Conservation (phyloP, 2,888 invertebrate species). For the Gryllus longicercus region DNA sequence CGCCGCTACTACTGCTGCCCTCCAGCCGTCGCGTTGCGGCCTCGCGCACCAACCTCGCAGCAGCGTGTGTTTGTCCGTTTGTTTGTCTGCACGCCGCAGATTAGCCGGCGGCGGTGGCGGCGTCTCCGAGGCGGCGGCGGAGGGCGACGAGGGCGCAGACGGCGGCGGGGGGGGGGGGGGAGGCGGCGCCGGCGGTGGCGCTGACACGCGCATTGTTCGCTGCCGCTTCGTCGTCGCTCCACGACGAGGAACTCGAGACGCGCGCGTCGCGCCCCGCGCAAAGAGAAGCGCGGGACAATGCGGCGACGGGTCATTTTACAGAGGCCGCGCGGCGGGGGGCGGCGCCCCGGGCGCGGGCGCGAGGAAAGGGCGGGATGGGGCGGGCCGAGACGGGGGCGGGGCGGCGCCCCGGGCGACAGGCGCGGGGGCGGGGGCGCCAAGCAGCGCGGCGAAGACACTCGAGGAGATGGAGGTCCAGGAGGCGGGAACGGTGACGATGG, state of each 20-base stretch:
- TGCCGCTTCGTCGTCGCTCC: neutral
- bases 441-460: too few relatives aligned
- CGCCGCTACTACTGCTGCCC: neutral
- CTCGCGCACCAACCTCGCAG: neutral
- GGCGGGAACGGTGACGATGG: too few relatives aligned
- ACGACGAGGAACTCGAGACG: neutral
- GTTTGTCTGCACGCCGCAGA: neutral
- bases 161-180: neutral
- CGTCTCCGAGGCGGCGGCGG: neutral
- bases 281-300: constrained; percentile 17
- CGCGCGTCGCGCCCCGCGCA: neutral
- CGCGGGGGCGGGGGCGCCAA: too few relatives aligned
- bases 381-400: too few relatives aligned
- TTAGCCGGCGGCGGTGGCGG: neutral
- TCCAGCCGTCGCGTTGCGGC: neutral
- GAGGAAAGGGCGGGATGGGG: too few relatives aligned
- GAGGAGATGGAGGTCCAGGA: too few relatives aligned
- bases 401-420: too few relatives aligned
- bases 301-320: constrained; percentile 17
- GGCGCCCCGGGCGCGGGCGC: neutral
- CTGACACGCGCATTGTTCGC: constrained; percentile 17
- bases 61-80: neutral
- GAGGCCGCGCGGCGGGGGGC: neutral
- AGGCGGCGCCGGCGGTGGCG: neutral
- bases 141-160: neutral